Evolutionary conservation across 2,113 vertebrate species (phyloP).

Genomic region (Psittacara wagleri): DNA sequence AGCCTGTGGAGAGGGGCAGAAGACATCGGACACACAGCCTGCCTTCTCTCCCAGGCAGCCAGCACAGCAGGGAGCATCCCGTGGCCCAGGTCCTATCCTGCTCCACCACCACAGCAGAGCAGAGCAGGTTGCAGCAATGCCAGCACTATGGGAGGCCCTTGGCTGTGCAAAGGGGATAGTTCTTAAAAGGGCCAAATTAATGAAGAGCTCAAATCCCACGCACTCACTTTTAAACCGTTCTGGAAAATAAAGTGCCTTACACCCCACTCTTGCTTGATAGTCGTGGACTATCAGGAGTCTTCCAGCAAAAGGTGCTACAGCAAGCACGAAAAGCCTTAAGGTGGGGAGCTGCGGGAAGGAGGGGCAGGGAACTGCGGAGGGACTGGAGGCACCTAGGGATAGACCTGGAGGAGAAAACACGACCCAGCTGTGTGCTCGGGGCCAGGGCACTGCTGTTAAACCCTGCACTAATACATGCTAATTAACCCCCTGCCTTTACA

Average conservation of each 20-base stretch:
- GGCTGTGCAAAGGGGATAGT: neutral
- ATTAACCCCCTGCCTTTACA: neutral
- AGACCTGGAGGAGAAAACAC: neutral
- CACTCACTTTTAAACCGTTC: neutral
- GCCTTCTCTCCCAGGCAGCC: neutral
- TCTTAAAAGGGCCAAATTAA: neutral
- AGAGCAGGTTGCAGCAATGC: neutral
- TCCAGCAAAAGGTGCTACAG: neutral
- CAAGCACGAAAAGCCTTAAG: neutral
- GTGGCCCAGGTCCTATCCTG: neutral
- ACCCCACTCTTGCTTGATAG: neutral
- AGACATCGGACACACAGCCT: too few relatives aligned
- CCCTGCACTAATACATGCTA: neutral
- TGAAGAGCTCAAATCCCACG: neutral
- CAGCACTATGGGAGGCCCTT: neutral
- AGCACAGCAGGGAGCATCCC: neutral
- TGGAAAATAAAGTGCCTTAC: neutral
- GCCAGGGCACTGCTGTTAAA: neutral
- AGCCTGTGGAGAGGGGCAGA: neutral
- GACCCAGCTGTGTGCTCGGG: neutral
- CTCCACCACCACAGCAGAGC: fast-evolving
- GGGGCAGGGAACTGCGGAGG: neutral
- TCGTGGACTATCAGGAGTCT: neutral
- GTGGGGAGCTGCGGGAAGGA: neutral
- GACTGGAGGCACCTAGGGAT: neutral